Evolutionary conservation across 2,797 vertebrate genomes (phyloP).

Genomic region (Sparidentex hasta): DNA sequence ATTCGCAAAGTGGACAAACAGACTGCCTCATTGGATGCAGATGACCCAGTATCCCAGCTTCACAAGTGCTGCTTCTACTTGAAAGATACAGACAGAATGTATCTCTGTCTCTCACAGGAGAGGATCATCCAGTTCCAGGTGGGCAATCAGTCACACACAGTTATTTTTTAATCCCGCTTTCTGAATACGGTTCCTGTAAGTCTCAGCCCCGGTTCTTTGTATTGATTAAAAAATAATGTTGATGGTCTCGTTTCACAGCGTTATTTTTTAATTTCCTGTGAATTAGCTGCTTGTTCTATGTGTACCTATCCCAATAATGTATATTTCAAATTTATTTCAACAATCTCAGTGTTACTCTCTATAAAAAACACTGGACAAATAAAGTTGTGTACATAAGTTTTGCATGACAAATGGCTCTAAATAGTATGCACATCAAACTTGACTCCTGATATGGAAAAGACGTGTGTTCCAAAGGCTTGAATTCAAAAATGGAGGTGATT

Average conservation of each 20-base stretch:
- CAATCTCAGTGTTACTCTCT: too few relatives aligned
- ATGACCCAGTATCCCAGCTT: conserved; percentile 86
- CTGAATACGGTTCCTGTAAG: not conserved
- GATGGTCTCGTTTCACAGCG: too few relatives aligned
- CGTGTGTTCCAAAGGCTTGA: too few relatives aligned
- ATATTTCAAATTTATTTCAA: not conserved
- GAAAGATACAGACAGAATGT: conserved; percentile 87
- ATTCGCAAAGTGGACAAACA: conserved; percentile 87
- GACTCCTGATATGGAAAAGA: too few relatives aligned
- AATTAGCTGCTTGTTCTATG: not conserved
- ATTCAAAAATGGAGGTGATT: not conserved
- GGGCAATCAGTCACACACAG: not conserved
- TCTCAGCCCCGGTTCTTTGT: not conserved
- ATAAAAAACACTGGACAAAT: not conserved
- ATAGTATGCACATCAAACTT: not conserved
- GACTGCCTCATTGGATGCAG: conserved; percentile 81
- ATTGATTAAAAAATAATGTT: not conserved
- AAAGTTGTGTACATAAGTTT: not conserved
- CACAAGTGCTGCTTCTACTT: conserved; percentile 87
- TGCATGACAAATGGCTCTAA: too few relatives aligned
- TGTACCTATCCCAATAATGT: not conserved
- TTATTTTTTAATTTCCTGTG: not conserved
- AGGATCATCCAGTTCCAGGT: conserved; percentile 99
- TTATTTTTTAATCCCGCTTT: not conserved
- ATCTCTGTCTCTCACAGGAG: conserved; percentile 95